These are phyloP conservation scores for Arrhopalites spinosus DNA, from an alignment of 2,888 invertebrate species.

Conservation along the genomic window DNA sequence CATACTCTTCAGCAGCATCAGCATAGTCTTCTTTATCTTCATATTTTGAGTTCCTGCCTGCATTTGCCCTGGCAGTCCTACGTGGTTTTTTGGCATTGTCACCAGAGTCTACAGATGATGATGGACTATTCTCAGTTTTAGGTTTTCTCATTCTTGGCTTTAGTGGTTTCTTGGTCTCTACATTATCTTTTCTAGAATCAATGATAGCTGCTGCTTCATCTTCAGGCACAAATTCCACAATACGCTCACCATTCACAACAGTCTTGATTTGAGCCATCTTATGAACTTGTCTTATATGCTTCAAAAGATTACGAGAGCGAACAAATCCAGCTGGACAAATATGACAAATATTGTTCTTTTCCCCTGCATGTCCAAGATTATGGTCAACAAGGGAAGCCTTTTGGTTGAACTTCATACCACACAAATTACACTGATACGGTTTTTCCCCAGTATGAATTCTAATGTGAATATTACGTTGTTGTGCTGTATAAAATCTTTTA, in stretches of 20 bases:
- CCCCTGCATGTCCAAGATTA: constrained; percentile 16
- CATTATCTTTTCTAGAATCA: constrained; percentile 19
- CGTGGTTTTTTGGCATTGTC: not conserved
- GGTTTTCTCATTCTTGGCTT: not conserved
- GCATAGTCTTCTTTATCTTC: not conserved
- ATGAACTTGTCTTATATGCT: constrained; percentile 29
- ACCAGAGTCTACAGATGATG: not conserved
- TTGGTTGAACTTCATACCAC: constrained; percentile 29
- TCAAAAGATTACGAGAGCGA: constrained; percentile 24
- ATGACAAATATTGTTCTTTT: constrained; percentile 28
- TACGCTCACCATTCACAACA: constrained; percentile 15
- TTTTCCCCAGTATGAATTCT: constrained; percentile 24
- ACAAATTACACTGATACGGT: constrained; percentile 20
- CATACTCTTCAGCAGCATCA: not conserved
- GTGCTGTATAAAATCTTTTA: constrained; percentile 26
- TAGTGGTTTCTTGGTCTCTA: not conserved
- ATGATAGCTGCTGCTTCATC: constrained; percentile 28
- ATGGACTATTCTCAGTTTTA: not conserved
- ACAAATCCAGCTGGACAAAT: constrained; percentile 20
- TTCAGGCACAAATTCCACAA: constrained; percentile 29
- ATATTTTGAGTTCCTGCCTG: not conserved
- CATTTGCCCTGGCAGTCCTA: not conserved
- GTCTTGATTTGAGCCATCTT: constrained; percentile 32
- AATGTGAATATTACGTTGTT: constrained; percentile 15
- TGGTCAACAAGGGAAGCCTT: constrained; percentile 25